Evolutionary conservation across 2,888 invertebrate species (phyloP), one percentile per base, ranked within the genome.

Genomic region (Odontothrips loti): DNA sequence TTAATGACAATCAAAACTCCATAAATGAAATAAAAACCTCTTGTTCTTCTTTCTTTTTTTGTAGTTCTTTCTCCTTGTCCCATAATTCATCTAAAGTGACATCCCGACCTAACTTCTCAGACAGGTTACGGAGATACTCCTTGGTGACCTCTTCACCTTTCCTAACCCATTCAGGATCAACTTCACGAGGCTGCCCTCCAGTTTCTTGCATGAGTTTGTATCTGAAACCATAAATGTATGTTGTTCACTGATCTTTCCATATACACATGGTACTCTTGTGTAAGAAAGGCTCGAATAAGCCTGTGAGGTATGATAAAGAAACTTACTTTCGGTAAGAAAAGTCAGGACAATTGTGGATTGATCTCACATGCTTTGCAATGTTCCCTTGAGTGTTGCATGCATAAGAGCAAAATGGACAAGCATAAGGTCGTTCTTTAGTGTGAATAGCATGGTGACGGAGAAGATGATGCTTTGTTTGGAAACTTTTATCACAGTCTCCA

Each of bases 331-430:
- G 82, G 75, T 83, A 85, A 9, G 84, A 83, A 79, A 85, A 85
- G 80, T 84, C 83, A 48, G 82, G 80, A 82, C 82, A 83, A 23
- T 84, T 83, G 78, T 85, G 85, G 34, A 85, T 83, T 1, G 83
- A 83, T 80, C 84, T 83, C 27, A 85, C 84, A 82, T 85, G 85
- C 75, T 85, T 85, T 48, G 84, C 84, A 43, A 85, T 83, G 80
- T 85, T 85, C 27, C 85, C 85, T 80, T 85, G 85, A 27, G 85
- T 85, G 81, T 85, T 85, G 82, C 85, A 85, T 11, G 83, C 80
- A 80, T 84, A 85, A 15, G 82, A 43, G 82, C 85, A 85, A 81
- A 83, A 84, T 75, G 83, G 83, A 79, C 85, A 85, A 11, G 82
- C 79, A 81, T 83, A 85, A 3, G 85, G 85, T 78, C 81, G 81